Percentiles rank a stretch among this genome's conserved stretches.
These are phyloP conservation scores for Xenentodon cancila DNA, from an alignment of 2,797 vertebrate species.

Conservation along the genomic window DNA sequence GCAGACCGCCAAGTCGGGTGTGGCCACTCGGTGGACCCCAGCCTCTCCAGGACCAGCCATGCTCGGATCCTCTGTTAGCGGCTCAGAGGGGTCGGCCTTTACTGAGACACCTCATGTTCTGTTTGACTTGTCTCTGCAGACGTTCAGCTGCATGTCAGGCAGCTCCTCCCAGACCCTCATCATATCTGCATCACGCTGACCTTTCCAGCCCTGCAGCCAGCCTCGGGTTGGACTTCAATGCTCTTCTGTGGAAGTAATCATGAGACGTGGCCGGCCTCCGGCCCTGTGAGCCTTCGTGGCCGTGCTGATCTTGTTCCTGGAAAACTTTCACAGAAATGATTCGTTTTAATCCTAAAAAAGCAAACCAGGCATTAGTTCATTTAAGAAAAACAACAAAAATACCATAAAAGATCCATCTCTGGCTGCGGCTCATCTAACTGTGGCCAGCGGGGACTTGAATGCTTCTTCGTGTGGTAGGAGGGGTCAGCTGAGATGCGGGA, in stretches of 20 bases:
- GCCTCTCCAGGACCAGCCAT: slow-evolving; percentile 21
- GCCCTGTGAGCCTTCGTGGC: slow-evolving; percentile 30
- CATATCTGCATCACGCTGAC: slow-evolving; percentile 6
- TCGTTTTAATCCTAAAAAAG: background rate
- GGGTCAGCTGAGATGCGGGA: too few species aligned
- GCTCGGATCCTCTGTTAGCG: too few species aligned
- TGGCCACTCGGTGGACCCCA: too few species aligned
- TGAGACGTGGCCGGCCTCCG: slow-evolving; percentile 60
- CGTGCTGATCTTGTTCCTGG: slow-evolving; percentile 53
- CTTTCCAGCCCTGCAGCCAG: slow-evolving; percentile 12
- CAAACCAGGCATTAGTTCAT: background rate
- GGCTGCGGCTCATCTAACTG: too few species aligned
- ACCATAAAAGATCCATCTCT: slow-evolving; percentile 13
- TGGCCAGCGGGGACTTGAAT: too few species aligned
- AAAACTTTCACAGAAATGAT: background rate
- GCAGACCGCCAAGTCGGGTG: too few species aligned
- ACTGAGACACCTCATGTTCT: background rate
- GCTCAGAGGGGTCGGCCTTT: background rate
- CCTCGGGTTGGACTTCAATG: slow-evolving; percentile 26
- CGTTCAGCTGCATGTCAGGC: slow-evolving; percentile 2
- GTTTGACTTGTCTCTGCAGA: slow-evolving; percentile 26
- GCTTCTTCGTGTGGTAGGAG: too few species aligned
- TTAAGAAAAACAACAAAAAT: background rate
- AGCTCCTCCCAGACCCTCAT: background rate
- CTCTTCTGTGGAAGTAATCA: slow-evolving; percentile 63